Base-by-base conservation (phyloP, 2,113 vertebrate species). In the Oenanthe melanoleuca region DNA sequence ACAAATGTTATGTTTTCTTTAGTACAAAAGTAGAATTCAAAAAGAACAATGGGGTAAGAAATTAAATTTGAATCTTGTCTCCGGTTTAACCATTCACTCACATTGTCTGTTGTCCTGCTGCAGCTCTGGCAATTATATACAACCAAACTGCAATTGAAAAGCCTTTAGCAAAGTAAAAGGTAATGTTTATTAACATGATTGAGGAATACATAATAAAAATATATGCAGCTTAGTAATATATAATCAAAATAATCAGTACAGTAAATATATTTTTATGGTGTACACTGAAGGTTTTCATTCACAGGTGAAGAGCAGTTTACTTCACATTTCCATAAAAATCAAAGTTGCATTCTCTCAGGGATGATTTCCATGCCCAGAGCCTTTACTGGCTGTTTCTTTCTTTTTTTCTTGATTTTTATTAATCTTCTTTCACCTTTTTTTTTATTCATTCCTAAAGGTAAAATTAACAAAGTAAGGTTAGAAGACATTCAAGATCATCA, bases 341-440 rank as follows among this genome's bases (percentile, higher is more conserved):
- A 89, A 55, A 88, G 53, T 71, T 86, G 95, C 73, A 31, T 87
- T 61, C 55, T 95, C 92, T 95, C 96, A 77, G 67, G 34, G 53
- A 81, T 59, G 50, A 84, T 61, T 81, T 95, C 79, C 45, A 87
- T 12, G 1, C 40, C 64, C 25, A 37, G 34, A 80, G 74, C 24
- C 71, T 93, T 95, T 64, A 83, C 45, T 34, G 70, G 22, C 11
- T 79, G 84, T 79, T 97, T 97, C 97, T 92, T 97, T 95, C 60
- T 97, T 85, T 93, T 98, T 91, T 93, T 97, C 87, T 91, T 97
- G 42, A 95, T 96, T 96, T 95, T 98, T 93, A 97, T 95, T 50
- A 94, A 33, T 73, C 78, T 91, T 82, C 47, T 93, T 95, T 75
- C 93, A 7, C 82, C 37, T 45, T 53, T 91, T 74, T 73, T 94